A percentile compares a stretch with the other conserved stretches of the same genome.
phyloP scores from a whole-genome alignment of 2,888 invertebrate genomes.

The Euzophera pinguis region DNA sequence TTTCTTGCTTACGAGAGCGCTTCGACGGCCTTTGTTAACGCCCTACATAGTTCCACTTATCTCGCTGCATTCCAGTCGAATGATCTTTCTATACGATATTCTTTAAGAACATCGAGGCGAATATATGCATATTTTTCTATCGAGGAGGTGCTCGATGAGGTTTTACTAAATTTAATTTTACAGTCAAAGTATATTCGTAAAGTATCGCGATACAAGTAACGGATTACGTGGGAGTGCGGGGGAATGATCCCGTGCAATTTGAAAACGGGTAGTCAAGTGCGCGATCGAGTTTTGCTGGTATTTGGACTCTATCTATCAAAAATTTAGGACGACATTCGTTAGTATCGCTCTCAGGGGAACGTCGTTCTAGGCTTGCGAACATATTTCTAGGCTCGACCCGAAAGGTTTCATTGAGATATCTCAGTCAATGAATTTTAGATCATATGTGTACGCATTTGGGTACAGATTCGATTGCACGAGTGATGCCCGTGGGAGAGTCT shows the following conservation, averaged over 20 bases:
- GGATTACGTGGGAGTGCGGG: conserved; percentile 60
- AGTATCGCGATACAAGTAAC: conserved; percentile 45
- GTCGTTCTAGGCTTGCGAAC: conserved; percentile 67
- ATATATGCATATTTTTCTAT: conserved; percentile 13
- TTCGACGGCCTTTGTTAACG: conserved; percentile 52
- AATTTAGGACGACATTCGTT: conserved; percentile 75
- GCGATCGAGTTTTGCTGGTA: conserved; percentile 49
- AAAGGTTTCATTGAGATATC: conserved; percentile 39
- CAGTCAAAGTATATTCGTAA: conserved; percentile 30
- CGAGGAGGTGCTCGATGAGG: background rate
- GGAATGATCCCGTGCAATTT: conserved; percentile 49
- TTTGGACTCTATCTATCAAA: conserved; percentile 71
- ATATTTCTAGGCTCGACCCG: conserved; percentile 35
- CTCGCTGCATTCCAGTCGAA: conserved; percentile 61
- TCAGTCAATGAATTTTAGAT: conserved; percentile 48
- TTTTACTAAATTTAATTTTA: conserved; percentile 14
- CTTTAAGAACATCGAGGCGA: conserved; percentile 25
- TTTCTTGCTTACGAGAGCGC: conserved; percentile 50
- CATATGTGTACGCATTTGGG: conserved; percentile 54
- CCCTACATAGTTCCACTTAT: conserved; percentile 58
- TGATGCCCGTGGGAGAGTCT: conserved; percentile 40
- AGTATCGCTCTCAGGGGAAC: conserved; percentile 64
- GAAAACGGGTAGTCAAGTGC: conserved; percentile 49
- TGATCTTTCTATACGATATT: conserved; percentile 45
- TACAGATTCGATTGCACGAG: conserved; percentile 53